Percentiles rank a stretch among this genome's conserved stretches.
Evolutionary conservation across 2,888 invertebrate genomes (phyloP).

Genomic region (Stenolophus ochropezus): DNA sequence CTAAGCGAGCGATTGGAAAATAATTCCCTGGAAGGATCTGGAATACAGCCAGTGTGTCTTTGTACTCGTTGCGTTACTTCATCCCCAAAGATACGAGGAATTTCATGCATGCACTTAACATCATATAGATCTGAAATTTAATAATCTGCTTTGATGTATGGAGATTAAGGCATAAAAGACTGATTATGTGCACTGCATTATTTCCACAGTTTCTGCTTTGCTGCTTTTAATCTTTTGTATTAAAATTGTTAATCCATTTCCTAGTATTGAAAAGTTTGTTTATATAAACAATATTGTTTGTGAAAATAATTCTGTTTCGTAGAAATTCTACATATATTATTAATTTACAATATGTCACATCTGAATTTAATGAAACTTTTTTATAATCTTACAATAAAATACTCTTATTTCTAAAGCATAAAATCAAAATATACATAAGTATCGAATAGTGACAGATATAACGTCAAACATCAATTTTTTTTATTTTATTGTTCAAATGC

Average conservation of each 20-base stretch:
- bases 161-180: neutral
- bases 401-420: no score
- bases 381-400: no score
- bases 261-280: no score
- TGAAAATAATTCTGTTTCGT: no score
- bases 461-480: no score
- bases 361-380: no score
- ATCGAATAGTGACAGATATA: no score
- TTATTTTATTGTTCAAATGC: no score
- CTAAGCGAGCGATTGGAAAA: constrained; percentile 1
- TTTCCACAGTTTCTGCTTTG: neutral
- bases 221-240: neutral
- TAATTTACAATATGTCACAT: no score
- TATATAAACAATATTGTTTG: no score
- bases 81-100: constrained; percentile 7
- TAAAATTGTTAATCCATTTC: neutral
- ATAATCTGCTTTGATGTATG: constrained; percentile 17
- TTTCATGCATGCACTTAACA: constrained; percentile 7
- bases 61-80: neutral
- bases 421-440: no score
- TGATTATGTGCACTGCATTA: neutral
- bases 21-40: neutral
- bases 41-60: neutral
- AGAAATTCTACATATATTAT: no score
- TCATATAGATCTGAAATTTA: neutral